Conservation (phyloP, 2,888 invertebrate species). For the Microplitis manilae region DNA sequence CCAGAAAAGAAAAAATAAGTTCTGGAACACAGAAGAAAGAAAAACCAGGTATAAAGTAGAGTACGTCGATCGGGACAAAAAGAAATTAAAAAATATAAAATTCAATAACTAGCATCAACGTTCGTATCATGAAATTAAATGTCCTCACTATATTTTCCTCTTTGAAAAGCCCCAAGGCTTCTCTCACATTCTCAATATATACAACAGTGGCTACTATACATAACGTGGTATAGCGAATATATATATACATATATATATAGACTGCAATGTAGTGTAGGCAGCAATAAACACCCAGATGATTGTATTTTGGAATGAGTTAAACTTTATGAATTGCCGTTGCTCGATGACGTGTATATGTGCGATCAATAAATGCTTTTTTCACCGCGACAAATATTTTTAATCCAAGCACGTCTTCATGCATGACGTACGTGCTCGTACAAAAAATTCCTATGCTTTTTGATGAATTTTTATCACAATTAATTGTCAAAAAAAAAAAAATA, state of each 20-base stretch:
- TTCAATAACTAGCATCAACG: conserved; percentile 33
- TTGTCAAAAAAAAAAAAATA: background rate
- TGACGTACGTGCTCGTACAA: conserved; percentile 1
- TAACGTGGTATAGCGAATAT: no score
- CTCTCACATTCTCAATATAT: background rate
- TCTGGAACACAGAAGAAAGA: background rate
- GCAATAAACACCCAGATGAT: background rate
- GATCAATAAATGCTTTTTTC: conserved; percentile 8
- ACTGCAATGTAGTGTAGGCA: background rate
- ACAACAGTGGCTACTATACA: no score
- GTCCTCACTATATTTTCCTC: conserved; percentile 4
- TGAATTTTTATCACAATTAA: background rate
- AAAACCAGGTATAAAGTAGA: background rate
- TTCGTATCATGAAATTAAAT: conserved; percentile 39
- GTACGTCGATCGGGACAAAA: conserved; percentile 19
- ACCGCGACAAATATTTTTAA: conserved; percentile 38
- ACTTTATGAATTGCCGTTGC: conserved; percentile 37
- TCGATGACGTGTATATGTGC: conserved; percentile 25
- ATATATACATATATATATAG: background rate
- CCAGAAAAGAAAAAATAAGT: background rate
- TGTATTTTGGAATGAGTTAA: conserved; percentile 12
- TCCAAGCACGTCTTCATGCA: conserved; percentile 16
- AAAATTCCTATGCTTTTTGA: background rate
- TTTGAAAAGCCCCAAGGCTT: background rate
- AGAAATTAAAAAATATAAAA: conserved; percentile 23